Conservation (phyloP, 2,113 vertebrate genomes). For the Oreochromis tanganicae region DNA sequence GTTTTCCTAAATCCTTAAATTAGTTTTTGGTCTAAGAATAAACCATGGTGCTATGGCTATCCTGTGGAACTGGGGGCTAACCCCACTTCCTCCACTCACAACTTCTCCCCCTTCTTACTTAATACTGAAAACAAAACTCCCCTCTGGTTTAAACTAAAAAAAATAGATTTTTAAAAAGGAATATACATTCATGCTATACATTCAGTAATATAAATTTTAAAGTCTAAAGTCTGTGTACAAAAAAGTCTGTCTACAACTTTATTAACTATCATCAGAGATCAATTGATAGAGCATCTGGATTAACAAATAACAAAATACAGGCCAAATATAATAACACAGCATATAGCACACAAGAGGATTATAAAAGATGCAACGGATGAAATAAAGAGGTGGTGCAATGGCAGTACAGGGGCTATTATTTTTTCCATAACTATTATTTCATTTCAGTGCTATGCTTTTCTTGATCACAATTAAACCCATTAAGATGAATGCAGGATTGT, state of each 20-base stretch:
- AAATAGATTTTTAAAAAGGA: not conserved
- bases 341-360: not conserved
- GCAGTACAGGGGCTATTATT: not conserved
- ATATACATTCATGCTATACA: not conserved
- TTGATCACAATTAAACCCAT: not conserved
- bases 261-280: not conserved
- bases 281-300: not conserved
- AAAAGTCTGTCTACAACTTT: not conserved
- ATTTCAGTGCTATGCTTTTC: not conserved
- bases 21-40: not conserved
- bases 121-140: not conserved
- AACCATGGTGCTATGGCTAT: not conserved
- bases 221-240: not conserved
- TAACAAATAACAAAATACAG: not conserved
- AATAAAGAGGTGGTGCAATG: not conserved
- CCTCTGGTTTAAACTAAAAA: not conserved
- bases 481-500: not conserved
- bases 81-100: not conserved
- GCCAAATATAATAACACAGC: not conserved
- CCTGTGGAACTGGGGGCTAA: not conserved
- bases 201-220: not conserved
- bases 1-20: not conserved
- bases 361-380: not conserved
- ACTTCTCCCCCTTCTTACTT: not conserved
- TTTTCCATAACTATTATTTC: not conserved